Percentiles rank a stretch among this genome's conserved stretches.
Conservation (phyloP, 1,140 invertebrate species). For the Samia ricini region DNA sequence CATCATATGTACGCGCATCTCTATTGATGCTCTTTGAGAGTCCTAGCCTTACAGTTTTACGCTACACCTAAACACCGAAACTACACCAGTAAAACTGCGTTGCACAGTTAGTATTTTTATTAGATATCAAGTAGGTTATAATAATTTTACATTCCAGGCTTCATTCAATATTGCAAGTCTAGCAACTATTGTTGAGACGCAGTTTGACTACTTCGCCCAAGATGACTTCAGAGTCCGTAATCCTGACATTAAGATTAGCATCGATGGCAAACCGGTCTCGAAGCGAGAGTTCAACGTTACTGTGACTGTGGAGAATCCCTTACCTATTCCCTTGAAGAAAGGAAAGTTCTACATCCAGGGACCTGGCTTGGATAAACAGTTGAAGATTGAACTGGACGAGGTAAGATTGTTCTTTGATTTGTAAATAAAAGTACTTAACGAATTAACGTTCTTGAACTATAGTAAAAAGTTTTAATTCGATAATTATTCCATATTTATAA, state of each 20-base stretch:
- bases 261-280: slow-evolving; percentile 81
- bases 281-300: slow-evolving; percentile 82
- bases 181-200: slow-evolving; percentile 88
- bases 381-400: slow-evolving; percentile 84
- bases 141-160: slow-evolving; percentile 74
- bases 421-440: too few species aligned
- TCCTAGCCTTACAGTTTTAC: too few species aligned
- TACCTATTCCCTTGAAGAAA: slow-evolving; percentile 86
- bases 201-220: slow-evolving; percentile 93
- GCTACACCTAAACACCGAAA: too few species aligned
- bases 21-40: too few species aligned
- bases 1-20: too few species aligned
- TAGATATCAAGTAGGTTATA: background rate
- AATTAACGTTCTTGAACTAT: too few species aligned
- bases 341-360: slow-evolving; percentile 89
- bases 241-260: slow-evolving; percentile 90
- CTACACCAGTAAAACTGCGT: too few species aligned
- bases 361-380: slow-evolving; percentile 84
- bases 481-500: too few species aligned
- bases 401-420: slow-evolving; percentile 72
- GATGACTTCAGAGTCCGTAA: slow-evolving; percentile 94
- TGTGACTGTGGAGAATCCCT: slow-evolving; percentile 88
- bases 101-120: too few species aligned
- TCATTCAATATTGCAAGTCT: slow-evolving; percentile 91
- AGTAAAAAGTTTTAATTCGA: too few species aligned